Conservation (phyloP, 23 tunicate genomes). For the Styela plicata region DNA sequence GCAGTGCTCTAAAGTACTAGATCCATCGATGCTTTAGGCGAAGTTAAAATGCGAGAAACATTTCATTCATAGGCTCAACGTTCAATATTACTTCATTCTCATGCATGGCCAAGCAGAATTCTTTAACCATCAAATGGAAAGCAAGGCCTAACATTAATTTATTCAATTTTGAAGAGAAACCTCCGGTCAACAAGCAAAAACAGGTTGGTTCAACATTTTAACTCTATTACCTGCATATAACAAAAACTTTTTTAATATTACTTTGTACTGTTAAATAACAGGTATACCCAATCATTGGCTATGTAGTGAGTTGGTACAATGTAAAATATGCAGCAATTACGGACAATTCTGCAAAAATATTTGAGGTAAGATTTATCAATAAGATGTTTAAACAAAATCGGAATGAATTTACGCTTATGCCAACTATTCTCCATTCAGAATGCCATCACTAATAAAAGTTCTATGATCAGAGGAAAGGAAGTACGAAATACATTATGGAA, state of each 20-base stretch:
- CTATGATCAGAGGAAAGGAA: constrained; percentile 4
- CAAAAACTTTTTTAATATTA: background rate
- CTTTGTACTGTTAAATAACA: background rate
- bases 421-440: background rate
- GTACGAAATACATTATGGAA: constrained; percentile 15
- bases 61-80: background rate
- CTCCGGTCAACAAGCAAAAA: background rate
- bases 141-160: constrained; percentile 4
- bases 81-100: constrained; percentile 16
- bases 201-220: background rate
- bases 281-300: constrained; percentile 19
- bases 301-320: constrained; percentile 18
- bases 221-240: background rate
- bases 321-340: constrained; percentile 22
- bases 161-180: constrained; percentile 13
- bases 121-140: constrained; percentile 6
- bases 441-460: background rate
- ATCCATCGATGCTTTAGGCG: too few relatives aligned
- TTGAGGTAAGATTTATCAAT: background rate
- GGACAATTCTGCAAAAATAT: constrained; percentile 24
- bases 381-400: background rate
- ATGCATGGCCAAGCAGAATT: constrained; percentile 20
- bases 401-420: background rate
- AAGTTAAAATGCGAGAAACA: too few relatives aligned
- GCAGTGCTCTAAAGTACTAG: too few relatives aligned